Evolutionary conservation across 2,113 vertebrate species (phyloP).

Genomic region (Mobula hypostoma): DNA sequence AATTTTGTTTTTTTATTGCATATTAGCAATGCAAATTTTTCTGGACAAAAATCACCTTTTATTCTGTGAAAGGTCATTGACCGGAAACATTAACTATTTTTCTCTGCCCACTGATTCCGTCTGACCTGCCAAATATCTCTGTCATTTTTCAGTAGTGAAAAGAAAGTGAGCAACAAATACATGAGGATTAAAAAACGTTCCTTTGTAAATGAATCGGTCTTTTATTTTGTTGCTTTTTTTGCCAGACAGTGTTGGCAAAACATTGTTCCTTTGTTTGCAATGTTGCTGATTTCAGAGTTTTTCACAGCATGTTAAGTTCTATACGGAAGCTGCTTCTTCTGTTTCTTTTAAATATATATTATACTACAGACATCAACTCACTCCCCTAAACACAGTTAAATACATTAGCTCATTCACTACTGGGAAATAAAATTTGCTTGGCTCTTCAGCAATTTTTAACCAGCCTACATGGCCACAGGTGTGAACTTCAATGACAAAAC

Average conservation of each 20-base stretch:
- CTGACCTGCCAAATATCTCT: too few species aligned
- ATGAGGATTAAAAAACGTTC: background rate
- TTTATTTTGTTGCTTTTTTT: background rate
- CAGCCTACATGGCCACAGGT: background rate
- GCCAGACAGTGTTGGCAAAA: background rate
- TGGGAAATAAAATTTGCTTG: background rate
- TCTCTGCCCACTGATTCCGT: too few species aligned
- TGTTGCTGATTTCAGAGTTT: background rate
- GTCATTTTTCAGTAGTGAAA: too few species aligned
- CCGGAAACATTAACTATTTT: too few species aligned
- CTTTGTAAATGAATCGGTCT: background rate
- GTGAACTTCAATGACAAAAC: background rate
- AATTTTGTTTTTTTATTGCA: background rate
- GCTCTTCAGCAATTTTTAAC: background rate
- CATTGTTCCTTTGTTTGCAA: background rate
- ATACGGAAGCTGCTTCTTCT: background rate
- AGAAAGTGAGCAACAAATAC: too few species aligned
- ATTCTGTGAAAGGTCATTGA: too few species aligned
- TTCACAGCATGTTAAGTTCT: background rate
- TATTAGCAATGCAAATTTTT: background rate
- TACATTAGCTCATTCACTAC: background rate
- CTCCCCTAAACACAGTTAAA: background rate
- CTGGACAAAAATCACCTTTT: background rate
- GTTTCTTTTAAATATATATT: background rate
- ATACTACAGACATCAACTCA: background rate